phyloP scores from a whole-genome alignment of 2,888 invertebrate genomes.

The Deroplatys truncata region DNA sequence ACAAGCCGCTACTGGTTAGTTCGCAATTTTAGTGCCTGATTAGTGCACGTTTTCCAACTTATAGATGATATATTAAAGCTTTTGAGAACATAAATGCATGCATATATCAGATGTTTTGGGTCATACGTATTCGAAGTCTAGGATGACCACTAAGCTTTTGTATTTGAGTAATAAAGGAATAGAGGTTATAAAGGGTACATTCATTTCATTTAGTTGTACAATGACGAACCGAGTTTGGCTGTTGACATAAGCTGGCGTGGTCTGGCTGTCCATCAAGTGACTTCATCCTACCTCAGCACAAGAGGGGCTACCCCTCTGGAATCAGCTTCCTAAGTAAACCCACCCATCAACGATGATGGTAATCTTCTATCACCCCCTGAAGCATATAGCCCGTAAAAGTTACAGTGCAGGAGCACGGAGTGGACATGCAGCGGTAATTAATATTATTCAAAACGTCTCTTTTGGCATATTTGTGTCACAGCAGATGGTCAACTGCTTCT shows the following conservation, averaged over 20 bases:
- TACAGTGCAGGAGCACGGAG: not conserved
- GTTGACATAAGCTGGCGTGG: not conserved
- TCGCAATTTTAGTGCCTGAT: no score
- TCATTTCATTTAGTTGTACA: not conserved
- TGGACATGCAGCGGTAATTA: not conserved
- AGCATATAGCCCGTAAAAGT: not conserved
- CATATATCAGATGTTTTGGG: no score
- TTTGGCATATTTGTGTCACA: no score
- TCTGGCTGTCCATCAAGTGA: not conserved
- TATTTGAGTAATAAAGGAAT: not conserved
- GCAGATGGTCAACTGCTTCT: no score
- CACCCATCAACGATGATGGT: not conserved
- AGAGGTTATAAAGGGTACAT: not conserved
- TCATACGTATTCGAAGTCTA: no score
- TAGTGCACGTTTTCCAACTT: no score
- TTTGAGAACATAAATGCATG: no score
- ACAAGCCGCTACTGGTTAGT: no score
- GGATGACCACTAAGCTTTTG: not conserved
- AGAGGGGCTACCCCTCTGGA: not conserved
- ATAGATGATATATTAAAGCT: no score
- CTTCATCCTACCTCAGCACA: not conserved
- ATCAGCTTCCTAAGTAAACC: not conserved
- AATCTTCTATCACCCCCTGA: not conserved
- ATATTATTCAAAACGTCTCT: not conserved
- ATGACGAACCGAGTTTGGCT: not conserved